These are phyloP conservation scores for Orthonyx spaldingii DNA, from an alignment of 2,113 vertebrate species.

Conservation along the genomic window DNA sequence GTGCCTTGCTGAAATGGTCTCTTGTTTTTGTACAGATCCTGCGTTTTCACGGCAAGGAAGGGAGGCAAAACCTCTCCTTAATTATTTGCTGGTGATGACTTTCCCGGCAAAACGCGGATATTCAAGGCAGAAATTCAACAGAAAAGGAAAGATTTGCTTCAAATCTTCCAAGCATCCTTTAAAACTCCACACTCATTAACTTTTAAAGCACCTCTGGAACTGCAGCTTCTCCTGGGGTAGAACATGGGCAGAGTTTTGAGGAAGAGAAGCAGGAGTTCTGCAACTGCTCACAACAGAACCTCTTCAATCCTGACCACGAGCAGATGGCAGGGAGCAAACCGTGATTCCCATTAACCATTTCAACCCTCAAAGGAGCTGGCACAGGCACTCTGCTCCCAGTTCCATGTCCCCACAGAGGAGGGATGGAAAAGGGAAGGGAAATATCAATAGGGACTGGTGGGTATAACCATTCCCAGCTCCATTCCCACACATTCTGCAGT, in stretches of 20 bases:
- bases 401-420: not conserved
- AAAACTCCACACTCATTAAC: not conserved
- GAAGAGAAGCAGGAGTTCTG: not conserved
- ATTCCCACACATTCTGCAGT: not conserved
- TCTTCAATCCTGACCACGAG: not conserved
- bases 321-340: conserved; percentile 6
- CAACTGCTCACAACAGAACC: not conserved
- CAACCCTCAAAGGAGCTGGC: not conserved
- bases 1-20: not conserved
- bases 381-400: not conserved
- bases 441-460: rapidly evolving
- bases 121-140: not conserved
- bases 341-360: not conserved
- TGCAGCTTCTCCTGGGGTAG: not conserved
- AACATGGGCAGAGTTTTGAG: not conserved
- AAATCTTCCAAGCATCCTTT: not conserved
- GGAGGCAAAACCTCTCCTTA: not conserved
- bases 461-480: rapidly evolving
- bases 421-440: not conserved
- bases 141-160: not conserved
- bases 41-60: rapidly evolving
- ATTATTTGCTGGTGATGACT: rapidly evolving
- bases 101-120: not conserved
- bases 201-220: not conserved
- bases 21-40: not conserved